Base-by-base conservation (phyloP, 2,113 vertebrate species). In the Vulpes ferrilata region DNA sequence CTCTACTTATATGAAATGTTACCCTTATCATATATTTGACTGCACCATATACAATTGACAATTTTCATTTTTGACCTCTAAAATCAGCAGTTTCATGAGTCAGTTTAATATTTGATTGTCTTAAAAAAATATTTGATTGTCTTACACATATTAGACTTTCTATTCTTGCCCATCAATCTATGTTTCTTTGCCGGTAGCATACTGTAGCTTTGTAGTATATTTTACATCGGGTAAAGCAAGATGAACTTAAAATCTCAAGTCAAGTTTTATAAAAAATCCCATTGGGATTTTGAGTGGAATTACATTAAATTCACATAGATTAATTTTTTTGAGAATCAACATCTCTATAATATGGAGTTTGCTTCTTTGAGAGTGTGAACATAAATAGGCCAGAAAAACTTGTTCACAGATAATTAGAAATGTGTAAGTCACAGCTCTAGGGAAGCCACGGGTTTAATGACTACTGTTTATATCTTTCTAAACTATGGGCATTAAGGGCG, bases 371-470 rank as follows among this genome's bases (percentile, higher is more conserved):
- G 15, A 64, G 7, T 88, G 13, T 92, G 85, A 62, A 59, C 10
- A 86, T 89, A 95, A 91, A 92, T 7, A 96, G n/a, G 20, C 7
- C 81, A 84, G 64, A 69, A 88, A 86, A 90, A 86, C 57, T 76
- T 95, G 64, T 35, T 32, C 43, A 80, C 3, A 89, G 53, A 25
- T 88, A 95, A 69, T 81, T 95, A 1, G 60, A 80, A 86, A 84
- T 84, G n/a, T 83, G 35, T n/a, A 65, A 67, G 27, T 30, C 71
- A 85, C 35, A 51, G 80, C 43, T 64, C 43, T 81, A 62, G 55
- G 64, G 43, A 71, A 92, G 82, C 69, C 51, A 69, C 27, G 16
- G 19, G 25, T 55, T 87, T 57, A 87, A 62, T 55, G 64, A 25
- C 32, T 30, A 84, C 51, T 71, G 38, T 25, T 62, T 22, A 23